Percentiles rank a stretch among this genome's conserved stretches.
Evolutionary conservation across 2,113 vertebrate genomes (phyloP).

Genomic region (Istiophorus platypterus): DNA sequence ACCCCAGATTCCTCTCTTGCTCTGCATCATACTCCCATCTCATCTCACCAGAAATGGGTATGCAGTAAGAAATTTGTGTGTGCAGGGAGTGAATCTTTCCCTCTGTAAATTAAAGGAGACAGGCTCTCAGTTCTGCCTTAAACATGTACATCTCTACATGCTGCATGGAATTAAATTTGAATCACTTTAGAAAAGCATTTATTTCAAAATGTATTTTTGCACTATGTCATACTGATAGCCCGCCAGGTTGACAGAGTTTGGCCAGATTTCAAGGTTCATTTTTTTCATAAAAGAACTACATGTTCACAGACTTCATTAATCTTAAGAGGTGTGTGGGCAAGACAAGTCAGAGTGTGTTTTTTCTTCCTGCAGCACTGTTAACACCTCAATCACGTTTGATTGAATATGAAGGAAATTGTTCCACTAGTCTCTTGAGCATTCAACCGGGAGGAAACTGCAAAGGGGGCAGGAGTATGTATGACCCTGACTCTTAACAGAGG

Average conservation of each 20-base stretch:
- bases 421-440: constrained; percentile 54
- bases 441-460: constrained; percentile 43
- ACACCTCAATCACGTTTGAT: constrained; percentile 53
- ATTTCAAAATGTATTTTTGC: constrained; percentile 25
- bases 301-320: constrained; percentile 39
- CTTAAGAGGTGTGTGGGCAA: constrained; percentile 19
- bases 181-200: constrained; percentile 35
- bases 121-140: constrained; percentile 29
- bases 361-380: constrained; percentile 35
- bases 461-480: constrained; percentile 27
- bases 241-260: constrained; percentile 22
- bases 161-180: constrained; percentile 43
- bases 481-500: constrained; percentile 43
- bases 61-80: constrained; percentile 5
- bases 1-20: constrained; percentile 28
- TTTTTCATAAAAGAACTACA: constrained; percentile 16
- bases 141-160: constrained; percentile 33
- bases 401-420: constrained; percentile 66
- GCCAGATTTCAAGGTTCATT: constrained; percentile 25
- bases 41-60: constrained; percentile 36
- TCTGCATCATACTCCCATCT: constrained; percentile 22
- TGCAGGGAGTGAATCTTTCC: constrained; percentile 25
- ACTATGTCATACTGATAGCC: constrained; percentile 26
- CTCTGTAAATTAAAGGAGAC: constrained; percentile 64
- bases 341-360: constrained; percentile 35